Percentiles rank a stretch among this genome's conserved stretches.
These are phyloP conservation scores for Menura novaehollandiae DNA, from an alignment of 2,113 vertebrate genomes.

Conservation along the genomic window DNA sequence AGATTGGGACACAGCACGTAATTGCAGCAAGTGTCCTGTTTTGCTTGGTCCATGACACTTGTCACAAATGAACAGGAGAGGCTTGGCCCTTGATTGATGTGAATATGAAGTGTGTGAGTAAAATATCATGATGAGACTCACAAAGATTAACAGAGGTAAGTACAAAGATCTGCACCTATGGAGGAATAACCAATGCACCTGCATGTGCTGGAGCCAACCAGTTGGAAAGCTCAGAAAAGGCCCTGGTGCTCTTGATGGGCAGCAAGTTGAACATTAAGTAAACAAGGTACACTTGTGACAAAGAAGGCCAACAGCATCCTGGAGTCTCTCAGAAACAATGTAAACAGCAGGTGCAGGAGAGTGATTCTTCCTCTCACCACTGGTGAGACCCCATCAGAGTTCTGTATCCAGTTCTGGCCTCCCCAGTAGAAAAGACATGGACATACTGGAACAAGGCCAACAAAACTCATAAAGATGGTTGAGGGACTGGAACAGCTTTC, in stretches of 20 bases:
- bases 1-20: fast-evolving
- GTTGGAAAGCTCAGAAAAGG: background rate
- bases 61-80: background rate
- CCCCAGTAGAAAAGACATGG: background rate
- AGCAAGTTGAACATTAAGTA: background rate
- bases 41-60: background rate
- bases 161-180: background rate
- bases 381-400: background rate
- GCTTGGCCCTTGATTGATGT: background rate
- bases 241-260: background rate
- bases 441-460: background rate
- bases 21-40: background rate
- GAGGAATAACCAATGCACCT: background rate
- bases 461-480: background rate
- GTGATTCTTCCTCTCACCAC: background rate
- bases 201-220: background rate
- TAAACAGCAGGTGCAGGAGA: fast-evolving
- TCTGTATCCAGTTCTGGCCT: background rate
- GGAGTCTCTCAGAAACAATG: background rate
- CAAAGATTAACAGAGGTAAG: background rate
- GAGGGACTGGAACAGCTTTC: background rate
- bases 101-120: background rate
- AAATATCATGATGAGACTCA: background rate
- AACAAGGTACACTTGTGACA: background rate
- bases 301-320: background rate